Evolutionary conservation across 2,113 vertebrate genomes (phyloP).

Genomic region (Marcusenius ussheri): DNA sequence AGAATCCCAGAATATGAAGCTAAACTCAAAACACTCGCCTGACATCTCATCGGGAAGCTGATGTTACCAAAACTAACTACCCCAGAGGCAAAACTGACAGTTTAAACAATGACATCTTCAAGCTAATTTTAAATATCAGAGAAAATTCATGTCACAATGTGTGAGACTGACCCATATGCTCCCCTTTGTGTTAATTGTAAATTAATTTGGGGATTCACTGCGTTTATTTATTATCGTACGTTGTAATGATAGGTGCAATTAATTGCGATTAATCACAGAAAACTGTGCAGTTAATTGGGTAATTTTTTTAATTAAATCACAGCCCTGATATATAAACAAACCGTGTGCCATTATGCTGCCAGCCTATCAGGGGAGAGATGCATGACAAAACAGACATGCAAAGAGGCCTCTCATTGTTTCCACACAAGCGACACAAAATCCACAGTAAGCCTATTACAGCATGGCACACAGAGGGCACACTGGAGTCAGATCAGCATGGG

Average conservation of each 20-base stretch:
- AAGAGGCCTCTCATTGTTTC: background rate
- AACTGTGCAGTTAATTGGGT: background rate
- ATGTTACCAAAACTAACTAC: background rate
- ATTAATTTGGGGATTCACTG: background rate
- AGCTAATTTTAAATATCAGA: background rate
- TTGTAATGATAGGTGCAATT: background rate
- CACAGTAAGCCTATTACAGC: background rate
- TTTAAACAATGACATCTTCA: background rate
- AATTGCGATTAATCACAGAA: background rate
- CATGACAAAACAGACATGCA: background rate
- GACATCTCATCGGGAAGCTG: too few species aligned
- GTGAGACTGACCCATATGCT: background rate
- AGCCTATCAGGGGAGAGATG: background rate
- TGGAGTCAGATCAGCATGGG: background rate
- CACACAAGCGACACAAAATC: background rate
- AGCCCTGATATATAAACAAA: background rate
- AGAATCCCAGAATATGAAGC: too few species aligned
- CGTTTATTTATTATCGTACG: background rate
- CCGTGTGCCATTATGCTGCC: background rate
- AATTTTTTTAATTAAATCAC: background rate
- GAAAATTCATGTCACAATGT: background rate
- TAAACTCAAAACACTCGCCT: too few species aligned
- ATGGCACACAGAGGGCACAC: background rate
- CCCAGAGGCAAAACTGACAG: background rate
- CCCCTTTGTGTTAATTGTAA: background rate